Conservation (phyloP, 35 echinoderm and acorn worm genomes). For the Ptychodera flava region DNA sequence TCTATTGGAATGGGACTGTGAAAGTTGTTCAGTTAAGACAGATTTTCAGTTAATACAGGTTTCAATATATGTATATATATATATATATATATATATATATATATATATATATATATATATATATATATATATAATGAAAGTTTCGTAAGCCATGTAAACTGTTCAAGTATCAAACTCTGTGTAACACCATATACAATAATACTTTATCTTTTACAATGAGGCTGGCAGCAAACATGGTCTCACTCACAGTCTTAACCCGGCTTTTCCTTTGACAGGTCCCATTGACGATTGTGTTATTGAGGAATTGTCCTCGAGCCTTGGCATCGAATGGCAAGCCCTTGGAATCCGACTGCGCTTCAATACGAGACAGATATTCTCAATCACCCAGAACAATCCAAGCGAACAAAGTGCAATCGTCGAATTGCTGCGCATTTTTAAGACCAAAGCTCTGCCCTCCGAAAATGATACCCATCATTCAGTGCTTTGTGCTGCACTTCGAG, state of each 20-base stretch:
- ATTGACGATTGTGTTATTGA: background rate
- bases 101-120: background rate
- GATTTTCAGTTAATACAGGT: too few relatives aligned
- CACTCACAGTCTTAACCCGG: too few relatives aligned
- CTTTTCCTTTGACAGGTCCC: background rate
- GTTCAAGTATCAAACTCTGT: too few relatives aligned
- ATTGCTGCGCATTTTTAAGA: background rate
- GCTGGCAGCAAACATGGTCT: too few relatives aligned
- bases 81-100: background rate
- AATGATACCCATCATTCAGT: background rate
- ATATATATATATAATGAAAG: background rate
- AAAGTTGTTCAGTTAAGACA: too few relatives aligned
- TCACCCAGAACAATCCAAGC: background rate
- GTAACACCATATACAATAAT: too few relatives aligned
- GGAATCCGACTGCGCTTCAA: background rate
- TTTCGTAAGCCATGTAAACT: too few relatives aligned
- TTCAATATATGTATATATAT: too few relatives aligned
- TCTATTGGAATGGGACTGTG: too few relatives aligned
- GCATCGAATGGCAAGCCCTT: background rate
- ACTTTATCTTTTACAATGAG: too few relatives aligned
- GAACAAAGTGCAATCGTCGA: background rate
- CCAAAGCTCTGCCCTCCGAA: background rate
- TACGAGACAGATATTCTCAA: background rate
- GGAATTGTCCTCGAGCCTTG: background rate
- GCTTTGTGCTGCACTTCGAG: background rate